These are phyloP conservation scores for Geotrypetes seraphini DNA, from an alignment of 2,797 vertebrate genomes.

Conservation along the genomic window DNA sequence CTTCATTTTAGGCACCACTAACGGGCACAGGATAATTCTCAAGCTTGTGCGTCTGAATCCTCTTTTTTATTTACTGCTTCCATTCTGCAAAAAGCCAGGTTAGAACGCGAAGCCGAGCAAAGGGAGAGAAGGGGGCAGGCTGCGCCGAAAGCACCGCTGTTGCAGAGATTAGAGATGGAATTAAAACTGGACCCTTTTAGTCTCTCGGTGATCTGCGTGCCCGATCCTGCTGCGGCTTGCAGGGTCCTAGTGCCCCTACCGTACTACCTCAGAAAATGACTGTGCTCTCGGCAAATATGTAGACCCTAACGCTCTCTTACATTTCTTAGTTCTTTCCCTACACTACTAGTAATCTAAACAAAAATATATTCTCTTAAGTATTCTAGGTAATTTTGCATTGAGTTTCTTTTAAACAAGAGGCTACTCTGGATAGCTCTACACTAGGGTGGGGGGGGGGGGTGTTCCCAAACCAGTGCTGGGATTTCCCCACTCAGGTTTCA, in stretches of 20 bases:
- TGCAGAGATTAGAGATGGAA: constrained; percentile 57
- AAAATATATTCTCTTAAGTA: too few relatives aligned
- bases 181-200: constrained; percentile 56
- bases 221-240: constrained; percentile 31
- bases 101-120: background rate
- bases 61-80: constrained; percentile 54
- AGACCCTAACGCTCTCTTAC: constrained; percentile 17
- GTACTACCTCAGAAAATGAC: too few relatives aligned
- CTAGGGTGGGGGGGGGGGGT: too few relatives aligned
- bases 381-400: too few relatives aligned
- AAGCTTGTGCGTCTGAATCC: constrained; percentile 49
- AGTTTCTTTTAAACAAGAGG: too few relatives aligned
- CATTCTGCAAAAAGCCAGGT: constrained; percentile 30
- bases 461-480: too few relatives aligned
- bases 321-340: too few relatives aligned
- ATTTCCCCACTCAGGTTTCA: too few relatives aligned
- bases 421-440: too few relatives aligned
- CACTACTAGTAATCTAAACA: too few relatives aligned
- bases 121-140: background rate
- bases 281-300: too few relatives aligned
- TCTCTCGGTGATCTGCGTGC: constrained; percentile 39
- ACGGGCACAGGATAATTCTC: constrained; percentile 33
- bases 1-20: constrained; percentile 76
- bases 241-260: constrained; percentile 58
- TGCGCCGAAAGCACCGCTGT: constrained; percentile 29